phyloP scores from a whole-genome alignment of 2,797 vertebrate species.

The Kryptolebias ocellatus region DNA sequence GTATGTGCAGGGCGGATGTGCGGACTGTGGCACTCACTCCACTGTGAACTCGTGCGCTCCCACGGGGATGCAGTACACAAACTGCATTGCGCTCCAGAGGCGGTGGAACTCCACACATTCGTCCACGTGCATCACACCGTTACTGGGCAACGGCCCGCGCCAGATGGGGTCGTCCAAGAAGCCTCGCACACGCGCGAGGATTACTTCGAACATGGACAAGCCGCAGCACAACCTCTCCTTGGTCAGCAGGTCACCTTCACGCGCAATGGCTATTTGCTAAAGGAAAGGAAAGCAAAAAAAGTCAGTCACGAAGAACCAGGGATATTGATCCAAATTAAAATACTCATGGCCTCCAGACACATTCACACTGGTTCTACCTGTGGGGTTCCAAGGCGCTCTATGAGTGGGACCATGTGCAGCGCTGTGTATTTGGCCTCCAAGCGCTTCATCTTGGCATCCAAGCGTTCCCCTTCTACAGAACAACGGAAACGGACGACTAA shows the following conservation, averaged over 20 bases:
- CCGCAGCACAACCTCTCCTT: constrained; percentile 98
- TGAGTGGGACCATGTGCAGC: constrained; percentile 94
- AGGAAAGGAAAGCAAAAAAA: neutral
- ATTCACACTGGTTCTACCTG: constrained; percentile 82
- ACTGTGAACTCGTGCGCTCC: constrained; percentile 97
- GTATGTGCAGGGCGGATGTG: neutral
- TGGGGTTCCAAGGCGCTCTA: constrained; percentile 95
- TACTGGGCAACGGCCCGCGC: constrained; percentile 95
- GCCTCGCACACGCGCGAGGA: constrained; percentile 90
- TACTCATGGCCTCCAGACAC: neutral
- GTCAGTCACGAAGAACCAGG: neutral
- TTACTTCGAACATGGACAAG: constrained; percentile 99
- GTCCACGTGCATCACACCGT: constrained; percentile 98
- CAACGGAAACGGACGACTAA: constrained; percentile 1
- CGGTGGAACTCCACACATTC: constrained; percentile 98
- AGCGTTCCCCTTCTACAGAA: constrained; percentile 91
- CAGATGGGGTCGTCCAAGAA: constrained; percentile 96
- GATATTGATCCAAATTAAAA: neutral
- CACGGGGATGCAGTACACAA: constrained; percentile 98
- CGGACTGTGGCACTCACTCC: constrained; percentile 84
- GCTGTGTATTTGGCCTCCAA: constrained; percentile 96
- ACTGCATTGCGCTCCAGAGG: constrained; percentile 99
- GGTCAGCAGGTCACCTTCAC: constrained; percentile 96
- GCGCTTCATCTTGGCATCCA: constrained; percentile 99
- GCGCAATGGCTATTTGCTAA: constrained; percentile 97